Base-by-base conservation (phyloP, 2,888 invertebrate genomes). In the Malthinus flaveolus region DNA sequence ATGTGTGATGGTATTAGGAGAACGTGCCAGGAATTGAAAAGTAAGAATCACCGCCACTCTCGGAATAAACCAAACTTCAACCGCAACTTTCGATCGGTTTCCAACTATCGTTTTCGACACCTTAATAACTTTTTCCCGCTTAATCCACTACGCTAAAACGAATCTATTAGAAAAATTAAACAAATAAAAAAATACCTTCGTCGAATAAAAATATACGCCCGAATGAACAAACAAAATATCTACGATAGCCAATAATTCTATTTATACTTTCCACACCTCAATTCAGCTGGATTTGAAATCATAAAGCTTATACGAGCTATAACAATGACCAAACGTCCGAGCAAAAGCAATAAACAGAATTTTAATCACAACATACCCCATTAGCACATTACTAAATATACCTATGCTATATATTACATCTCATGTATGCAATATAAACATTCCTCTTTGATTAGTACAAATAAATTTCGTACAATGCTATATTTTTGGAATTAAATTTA, bases 351-450 rank as follows among this genome's bases (percentile, higher is more conserved):
- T 77, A 79, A 78, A 77, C 75, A 72, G 74, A 75, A 75, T 76
- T 79, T 78, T 78, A 78, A 78, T 78, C 78, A 76, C 77, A 73
- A 75, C 74, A 76, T 75, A 77, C 71, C 73, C 78, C 76, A 78
- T 78, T 79, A 78, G 74, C 76, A 73, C 77, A 73, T 76, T 76
- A 78, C 76, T 77, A 78, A 78, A 78, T 78, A 75, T 68, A 67
- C 65, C 66, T 75, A 75, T 75, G 69, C 66, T 69, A 75, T 65
- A 64, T 74, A 73, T 74, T 75, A 75, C 75, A 73, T 74, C 75
- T 67, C 65, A 69, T 69, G 71, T 70, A 68, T 54, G 73, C 72
- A 71, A 75, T 74, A 75, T 76, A 75, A 76, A 75, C 75, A 76
- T 75, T 75, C 75, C 75, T 74, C 69, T 74, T 74, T 74, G 73